Percentiles rank a stretch among this genome's conserved stretches.
These are phyloP conservation scores for Drosophila triauraria DNA, from an alignment of 1,140 invertebrate genomes.

Conservation along the genomic window DNA sequence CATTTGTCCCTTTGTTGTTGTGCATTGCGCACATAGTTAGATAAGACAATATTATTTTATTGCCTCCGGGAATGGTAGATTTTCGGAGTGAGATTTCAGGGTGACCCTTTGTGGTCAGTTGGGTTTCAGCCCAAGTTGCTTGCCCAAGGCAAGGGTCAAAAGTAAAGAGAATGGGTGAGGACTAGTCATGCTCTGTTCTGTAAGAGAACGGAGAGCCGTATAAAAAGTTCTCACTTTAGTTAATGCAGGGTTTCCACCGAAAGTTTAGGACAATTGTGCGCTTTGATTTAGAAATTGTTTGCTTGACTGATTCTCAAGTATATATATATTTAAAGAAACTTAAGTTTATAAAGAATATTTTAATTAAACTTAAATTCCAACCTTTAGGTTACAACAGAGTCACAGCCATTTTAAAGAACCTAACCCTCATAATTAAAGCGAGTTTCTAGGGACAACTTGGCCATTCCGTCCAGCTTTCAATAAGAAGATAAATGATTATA, in stretches of 20 bases:
- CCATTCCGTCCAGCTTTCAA: conserved; percentile 11
- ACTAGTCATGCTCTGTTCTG: not conserved
- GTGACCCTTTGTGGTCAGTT: conserved; percentile 49
- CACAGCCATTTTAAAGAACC: no score
- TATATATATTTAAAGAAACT: no score
- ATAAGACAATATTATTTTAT: conserved; percentile 83
- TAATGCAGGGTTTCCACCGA: not conserved
- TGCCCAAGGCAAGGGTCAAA: conserved; percentile 16
- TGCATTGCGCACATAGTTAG: conserved; percentile 79
- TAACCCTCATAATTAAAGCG: not conserved
- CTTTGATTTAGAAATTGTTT: not conserved
- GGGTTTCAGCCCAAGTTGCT: conserved; percentile 4
- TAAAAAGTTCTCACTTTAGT: not conserved
- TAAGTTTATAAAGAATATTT: no score
- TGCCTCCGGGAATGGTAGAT: conserved; percentile 31
- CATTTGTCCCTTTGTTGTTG: conserved; percentile 54
- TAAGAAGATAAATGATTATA: conserved; percentile 30
- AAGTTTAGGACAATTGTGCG: conserved; percentile 6
- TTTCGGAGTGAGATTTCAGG: not conserved
- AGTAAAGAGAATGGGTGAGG: not conserved
- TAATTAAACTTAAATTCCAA: no score
- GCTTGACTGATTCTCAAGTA: not conserved
- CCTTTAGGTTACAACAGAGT: no score
- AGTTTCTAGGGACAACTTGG: not conserved
- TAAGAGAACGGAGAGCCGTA: not conserved